Conservation (phyloP, 2,888 invertebrate species). For the Drosophila pullipes region DNA sequence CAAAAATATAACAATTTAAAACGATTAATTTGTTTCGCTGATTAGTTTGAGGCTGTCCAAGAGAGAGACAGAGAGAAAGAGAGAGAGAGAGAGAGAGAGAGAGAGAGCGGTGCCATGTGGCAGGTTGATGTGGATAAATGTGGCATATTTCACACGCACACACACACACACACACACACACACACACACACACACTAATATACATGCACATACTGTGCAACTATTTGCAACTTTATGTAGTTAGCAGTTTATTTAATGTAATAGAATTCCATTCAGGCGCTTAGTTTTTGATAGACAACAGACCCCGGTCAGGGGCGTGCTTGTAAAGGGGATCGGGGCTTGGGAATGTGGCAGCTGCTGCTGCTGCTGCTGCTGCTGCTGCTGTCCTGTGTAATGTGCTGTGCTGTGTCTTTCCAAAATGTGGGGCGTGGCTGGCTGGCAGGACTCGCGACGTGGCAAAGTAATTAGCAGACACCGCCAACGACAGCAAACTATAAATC, state of each 20-base stretch:
- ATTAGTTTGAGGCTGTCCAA: constrained; percentile 40
- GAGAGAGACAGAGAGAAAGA: not conserved
- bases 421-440: constrained; percentile 62
- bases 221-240: constrained; percentile 49
- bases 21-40: constrained; percentile 64
- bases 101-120: not conserved
- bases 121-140: constrained; percentile 19
- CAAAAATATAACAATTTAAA: constrained; percentile 52
- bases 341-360: constrained; percentile 54
- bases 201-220: constrained; percentile 4
- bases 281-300: constrained; percentile 41
- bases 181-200: constrained; percentile 2
- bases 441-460: constrained; percentile 71
- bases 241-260: constrained; percentile 73
- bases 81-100: not conserved
- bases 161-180: constrained; percentile 14
- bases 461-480: constrained; percentile 78
- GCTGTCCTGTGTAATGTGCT: not conserved
- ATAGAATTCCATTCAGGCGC: constrained; percentile 55
- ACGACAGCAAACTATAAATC: constrained; percentile 72
- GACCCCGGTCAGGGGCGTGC: constrained; percentile 22
- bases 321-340: not conserved
- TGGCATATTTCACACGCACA: constrained; percentile 18
- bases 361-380: too few species aligned
- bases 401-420: constrained; percentile 1